Evolutionary conservation across 1,140 invertebrate genomes (phyloP), one percentile per base, ranked within the genome.

Genomic region (Cyclargus thomasi): DNA sequence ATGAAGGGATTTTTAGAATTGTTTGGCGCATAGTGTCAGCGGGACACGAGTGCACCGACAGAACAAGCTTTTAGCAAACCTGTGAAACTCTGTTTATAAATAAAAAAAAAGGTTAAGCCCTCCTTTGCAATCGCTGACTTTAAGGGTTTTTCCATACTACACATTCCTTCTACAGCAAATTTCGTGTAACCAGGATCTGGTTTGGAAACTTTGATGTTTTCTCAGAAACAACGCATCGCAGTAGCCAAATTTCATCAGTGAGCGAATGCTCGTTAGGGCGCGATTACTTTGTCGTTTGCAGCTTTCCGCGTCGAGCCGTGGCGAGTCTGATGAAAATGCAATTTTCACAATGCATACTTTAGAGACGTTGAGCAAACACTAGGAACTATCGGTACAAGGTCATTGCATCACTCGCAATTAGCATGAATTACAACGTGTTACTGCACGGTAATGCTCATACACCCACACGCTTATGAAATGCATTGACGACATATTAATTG

Each of bases 361-460:
- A 47, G 39, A 47, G 39, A 47, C 11, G 39, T 69, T 69, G 55
- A 67, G 59, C 55, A 64, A 67, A 62, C 68, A 65, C 67, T 67
- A 67, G 71, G 65, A 65, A 70, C 65, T 53, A 64, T 63, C 47
- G 53, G 62, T 62, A 0, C 65, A 75, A 71, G 74, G 71, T 75
- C 74, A 71, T 69, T 73, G 63, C 69, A 65, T 73, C 74, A 75
- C 65, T 18, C 64, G 68, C 55, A 73, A 75, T 74, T 74, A 74
- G 68, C 74, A 73, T 73, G 67, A 70, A 69, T 73, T 75, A 75
- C 74, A 69, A 57, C 55, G 63, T 53, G 55, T 55, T 57, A 23
- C 6, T 63, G 67, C 63, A 22, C 53, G 53, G 62, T 62, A 55
- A 29, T 29, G 29, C 53, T 22, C 53, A 69, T 53, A 72, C 70